Percentiles rank a stretch among this genome's conserved stretches.
Conservation (phyloP, 2,113 vertebrate genomes). For the Arenaria interpres region DNA sequence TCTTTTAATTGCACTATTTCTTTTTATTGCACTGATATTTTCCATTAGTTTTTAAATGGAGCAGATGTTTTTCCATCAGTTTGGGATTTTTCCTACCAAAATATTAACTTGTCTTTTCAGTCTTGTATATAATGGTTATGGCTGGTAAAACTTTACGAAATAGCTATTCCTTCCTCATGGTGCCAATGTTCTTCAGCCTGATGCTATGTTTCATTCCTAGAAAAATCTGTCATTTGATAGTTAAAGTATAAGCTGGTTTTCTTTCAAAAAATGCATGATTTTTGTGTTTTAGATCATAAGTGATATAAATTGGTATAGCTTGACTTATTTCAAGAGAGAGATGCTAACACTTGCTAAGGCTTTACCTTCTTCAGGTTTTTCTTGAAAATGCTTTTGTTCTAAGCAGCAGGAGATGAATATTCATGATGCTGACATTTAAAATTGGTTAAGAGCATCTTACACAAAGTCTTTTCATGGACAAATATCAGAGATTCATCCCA, state of each 20-base stretch:
- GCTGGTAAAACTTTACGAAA: slow-evolving; percentile 59
- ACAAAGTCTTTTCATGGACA: neutral
- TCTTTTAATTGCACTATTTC: slow-evolving; percentile 34
- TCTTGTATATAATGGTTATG: slow-evolving; percentile 27
- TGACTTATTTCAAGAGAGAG: neutral
- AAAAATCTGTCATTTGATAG: slow-evolving; percentile 28
- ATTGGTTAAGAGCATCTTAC: neutral
- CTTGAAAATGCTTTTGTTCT: neutral
- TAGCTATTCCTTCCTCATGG: neutral
- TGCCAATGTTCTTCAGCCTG: neutral
- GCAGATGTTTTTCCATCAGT: slow-evolving; percentile 58
- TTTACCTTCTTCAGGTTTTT: neutral
- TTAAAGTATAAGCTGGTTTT: slow-evolving; percentile 18
- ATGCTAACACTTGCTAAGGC: neutral
- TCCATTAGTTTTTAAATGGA: slow-evolving; percentile 18
- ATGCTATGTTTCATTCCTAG: neutral
- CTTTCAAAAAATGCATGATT: neutral
- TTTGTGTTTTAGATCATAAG: neutral
- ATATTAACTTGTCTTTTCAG: slow-evolving; percentile 61
- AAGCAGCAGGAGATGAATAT: slow-evolving; percentile 19
- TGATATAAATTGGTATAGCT: neutral
- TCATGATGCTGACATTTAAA: neutral
- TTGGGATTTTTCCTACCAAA: slow-evolving; percentile 39
- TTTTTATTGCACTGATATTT: slow-evolving; percentile 37
- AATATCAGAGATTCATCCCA: neutral